These are phyloP conservation scores for Lepidochitona cinerea DNA, from an alignment of 2,888 invertebrate species.

Conservation along the genomic window DNA sequence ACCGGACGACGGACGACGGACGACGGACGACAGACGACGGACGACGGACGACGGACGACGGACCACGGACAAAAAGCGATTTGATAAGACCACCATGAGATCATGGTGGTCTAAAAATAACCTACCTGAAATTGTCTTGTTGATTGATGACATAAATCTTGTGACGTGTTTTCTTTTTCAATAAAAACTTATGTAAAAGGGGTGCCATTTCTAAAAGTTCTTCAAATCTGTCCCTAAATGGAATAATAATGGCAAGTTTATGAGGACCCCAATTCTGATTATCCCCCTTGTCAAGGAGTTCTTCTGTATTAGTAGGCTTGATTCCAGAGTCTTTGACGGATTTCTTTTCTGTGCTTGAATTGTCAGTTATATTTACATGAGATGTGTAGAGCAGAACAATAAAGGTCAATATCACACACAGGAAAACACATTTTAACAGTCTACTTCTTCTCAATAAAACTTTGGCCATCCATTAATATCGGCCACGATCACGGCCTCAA, in stretches of 20 bases:
- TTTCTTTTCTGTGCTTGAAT: neutral
- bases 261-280: slow-evolving; percentile 30
- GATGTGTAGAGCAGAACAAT: neutral
- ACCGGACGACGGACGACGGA: too few species aligned
- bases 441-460: neutral
- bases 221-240: slow-evolving; percentile 95
- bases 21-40: too few species aligned
- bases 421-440: neutral
- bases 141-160: slow-evolving; percentile 95
- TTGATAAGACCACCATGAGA: too few species aligned
- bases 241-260: slow-evolving; percentile 88
- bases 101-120: too few species aligned
- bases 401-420: neutral
- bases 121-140: slow-evolving; percentile 72
- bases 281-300: neutral
- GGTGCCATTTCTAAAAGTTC: slow-evolving; percentile 95
- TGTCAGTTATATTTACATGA: neutral
- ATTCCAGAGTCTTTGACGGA: neutral
- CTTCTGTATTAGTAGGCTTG: neutral
- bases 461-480: neutral
- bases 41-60: too few species aligned
- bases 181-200: slow-evolving; percentile 87
- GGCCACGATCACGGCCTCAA: too few species aligned
- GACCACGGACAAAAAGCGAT: too few species aligned
- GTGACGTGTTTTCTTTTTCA: slow-evolving; percentile 83